phyloP scores from a whole-genome alignment of 1,140 invertebrate genomes.

The Akabosia matsudoensis region DNA sequence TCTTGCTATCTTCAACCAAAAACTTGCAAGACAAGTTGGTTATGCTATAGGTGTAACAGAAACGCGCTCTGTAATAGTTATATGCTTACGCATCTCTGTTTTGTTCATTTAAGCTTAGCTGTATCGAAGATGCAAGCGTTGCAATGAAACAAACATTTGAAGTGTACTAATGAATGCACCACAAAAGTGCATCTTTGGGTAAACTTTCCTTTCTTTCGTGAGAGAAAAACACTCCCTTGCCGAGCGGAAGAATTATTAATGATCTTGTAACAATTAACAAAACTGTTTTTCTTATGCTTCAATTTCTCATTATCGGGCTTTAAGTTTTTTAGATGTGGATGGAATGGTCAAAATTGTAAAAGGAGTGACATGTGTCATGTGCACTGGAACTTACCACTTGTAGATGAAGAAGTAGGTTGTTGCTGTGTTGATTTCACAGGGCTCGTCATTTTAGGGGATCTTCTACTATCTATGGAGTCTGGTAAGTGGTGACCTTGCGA shows the following conservation, averaged over 20 bases:
- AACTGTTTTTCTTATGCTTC: background rate
- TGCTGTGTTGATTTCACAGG: background rate
- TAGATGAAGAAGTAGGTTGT: background rate
- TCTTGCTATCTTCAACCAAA: background rate
- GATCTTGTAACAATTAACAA: conserved; percentile 12
- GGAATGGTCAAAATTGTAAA: too few relatives aligned
- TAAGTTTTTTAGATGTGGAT: too few relatives aligned
- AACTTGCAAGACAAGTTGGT: background rate
- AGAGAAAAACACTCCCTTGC: background rate
- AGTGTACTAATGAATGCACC: background rate
- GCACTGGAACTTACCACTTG: background rate
- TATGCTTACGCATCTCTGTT: too few relatives aligned
- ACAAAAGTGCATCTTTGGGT: conserved; percentile 1
- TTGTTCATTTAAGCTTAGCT: too few relatives aligned
- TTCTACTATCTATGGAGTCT: background rate
- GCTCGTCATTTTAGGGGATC: background rate
- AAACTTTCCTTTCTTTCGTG: background rate
- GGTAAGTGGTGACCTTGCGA: background rate
- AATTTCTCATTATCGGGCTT: background rate
- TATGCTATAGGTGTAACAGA: too few relatives aligned
- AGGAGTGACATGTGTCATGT: background rate
- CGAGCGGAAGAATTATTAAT: conserved; percentile 7
- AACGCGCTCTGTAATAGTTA: too few relatives aligned
- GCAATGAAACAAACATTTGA: too few relatives aligned
- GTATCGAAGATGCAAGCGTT: too few relatives aligned